Conservation (phyloP, 2,113 vertebrate species). For the Arizona elegans region DNA sequence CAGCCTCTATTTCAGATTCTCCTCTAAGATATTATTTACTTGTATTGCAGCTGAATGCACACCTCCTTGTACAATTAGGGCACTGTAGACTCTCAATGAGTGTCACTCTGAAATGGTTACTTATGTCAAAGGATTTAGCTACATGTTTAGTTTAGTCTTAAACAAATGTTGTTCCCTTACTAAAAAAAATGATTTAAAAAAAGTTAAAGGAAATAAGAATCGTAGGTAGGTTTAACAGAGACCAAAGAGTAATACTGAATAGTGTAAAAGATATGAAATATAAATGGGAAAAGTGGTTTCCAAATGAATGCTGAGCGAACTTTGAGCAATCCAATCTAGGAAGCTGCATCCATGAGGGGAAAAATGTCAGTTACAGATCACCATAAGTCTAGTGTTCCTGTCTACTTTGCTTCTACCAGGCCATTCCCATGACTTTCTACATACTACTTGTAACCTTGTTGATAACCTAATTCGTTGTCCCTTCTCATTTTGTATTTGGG, state of each 20-base stretch:
- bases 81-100: constrained; percentile 40
- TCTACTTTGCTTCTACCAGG: not conserved
- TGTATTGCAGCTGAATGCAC: constrained; percentile 63
- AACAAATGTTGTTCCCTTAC: constrained; percentile 55
- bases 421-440: not conserved
- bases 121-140: constrained; percentile 59
- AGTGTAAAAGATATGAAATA: constrained; percentile 27
- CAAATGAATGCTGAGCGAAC: constrained; percentile 10
- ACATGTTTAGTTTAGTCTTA: constrained; percentile 59
- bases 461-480: not conserved
- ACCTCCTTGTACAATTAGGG: constrained; percentile 61
- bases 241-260: constrained; percentile 21
- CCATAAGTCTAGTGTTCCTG: not conserved
- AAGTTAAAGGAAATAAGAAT: constrained; percentile 50
- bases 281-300: constrained; percentile 5
- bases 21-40: constrained; percentile 54
- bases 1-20: constrained; percentile 57
- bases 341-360: not conserved
- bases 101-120: constrained; percentile 58
- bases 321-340: not conserved
- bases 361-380: not conserved
- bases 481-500: not conserved
- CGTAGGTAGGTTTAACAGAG: constrained; percentile 15
- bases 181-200: constrained; percentile 51
- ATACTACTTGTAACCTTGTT: not conserved